phyloP scores from a whole-genome alignment of 2,797 vertebrate species.

The Anisognathus igniventris region DNA sequence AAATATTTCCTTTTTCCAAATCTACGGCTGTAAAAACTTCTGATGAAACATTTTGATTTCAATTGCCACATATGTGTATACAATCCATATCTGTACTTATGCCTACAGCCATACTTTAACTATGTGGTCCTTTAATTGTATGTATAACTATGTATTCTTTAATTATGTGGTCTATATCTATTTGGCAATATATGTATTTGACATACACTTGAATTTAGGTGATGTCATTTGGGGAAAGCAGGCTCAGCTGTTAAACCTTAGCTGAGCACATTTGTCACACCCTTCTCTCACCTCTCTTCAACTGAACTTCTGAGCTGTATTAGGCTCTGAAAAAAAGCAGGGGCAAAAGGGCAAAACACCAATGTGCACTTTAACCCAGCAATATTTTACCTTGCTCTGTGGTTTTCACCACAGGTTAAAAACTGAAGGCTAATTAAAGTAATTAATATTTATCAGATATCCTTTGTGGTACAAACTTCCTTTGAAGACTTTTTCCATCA shows the following conservation, averaged over 20 bases:
- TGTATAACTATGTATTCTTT: background rate
- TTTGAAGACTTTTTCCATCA: background rate
- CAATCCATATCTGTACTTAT: background rate
- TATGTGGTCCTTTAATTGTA: background rate
- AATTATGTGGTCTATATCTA: background rate
- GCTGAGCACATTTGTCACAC: background rate
- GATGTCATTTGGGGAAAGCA: background rate
- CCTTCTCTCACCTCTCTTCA: background rate
- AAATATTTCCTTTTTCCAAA: background rate
- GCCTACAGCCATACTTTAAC: background rate
- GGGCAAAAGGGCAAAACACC: background rate
- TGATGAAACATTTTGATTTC: background rate
- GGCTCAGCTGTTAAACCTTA: background rate
- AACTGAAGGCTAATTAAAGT: background rate
- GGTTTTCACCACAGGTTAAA: background rate
- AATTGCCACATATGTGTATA: background rate
- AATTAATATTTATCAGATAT: background rate
- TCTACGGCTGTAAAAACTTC: background rate
- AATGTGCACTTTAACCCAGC: background rate
- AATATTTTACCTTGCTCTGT: background rate
- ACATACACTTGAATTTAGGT: background rate
- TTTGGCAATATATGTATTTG: background rate
- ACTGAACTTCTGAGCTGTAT: accelerated
- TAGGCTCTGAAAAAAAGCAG: background rate
- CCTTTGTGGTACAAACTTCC: background rate